These are phyloP conservation scores for Philotrypesis tridentata DNA, from an alignment of 1,140 invertebrate species.

Conservation along the genomic window DNA sequence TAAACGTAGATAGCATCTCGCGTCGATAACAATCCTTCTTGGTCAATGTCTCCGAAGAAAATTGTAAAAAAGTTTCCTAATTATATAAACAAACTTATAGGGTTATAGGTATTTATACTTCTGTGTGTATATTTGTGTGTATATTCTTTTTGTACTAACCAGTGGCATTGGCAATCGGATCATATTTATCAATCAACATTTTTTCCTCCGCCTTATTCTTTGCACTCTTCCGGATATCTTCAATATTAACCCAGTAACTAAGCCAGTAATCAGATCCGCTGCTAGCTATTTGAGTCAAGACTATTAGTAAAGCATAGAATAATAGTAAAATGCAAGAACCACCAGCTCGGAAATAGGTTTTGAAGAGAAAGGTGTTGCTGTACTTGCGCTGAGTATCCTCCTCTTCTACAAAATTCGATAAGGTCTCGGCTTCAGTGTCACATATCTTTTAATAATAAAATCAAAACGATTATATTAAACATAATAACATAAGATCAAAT, in stretches of 20 bases:
- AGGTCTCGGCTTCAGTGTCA: no score
- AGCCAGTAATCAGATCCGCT: constrained; percentile 87
- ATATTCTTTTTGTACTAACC: neutral
- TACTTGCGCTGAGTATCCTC: constrained; percentile 11
- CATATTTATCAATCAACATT: constrained; percentile 38
- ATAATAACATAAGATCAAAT: no score
- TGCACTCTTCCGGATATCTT: constrained; percentile 60
- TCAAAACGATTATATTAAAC: no score
- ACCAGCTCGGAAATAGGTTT: constrained; percentile 80
- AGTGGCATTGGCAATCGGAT: constrained; percentile 45
- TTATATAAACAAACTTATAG: no score
- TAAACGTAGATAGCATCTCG: constrained; percentile 69
- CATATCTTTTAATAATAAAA: no score
- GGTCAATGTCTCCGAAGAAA: constrained; percentile 52
- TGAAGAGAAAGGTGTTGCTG: neutral
- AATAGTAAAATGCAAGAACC: constrained; percentile 76
- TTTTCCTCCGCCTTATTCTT: neutral
- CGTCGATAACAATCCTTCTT: constrained; percentile 57
- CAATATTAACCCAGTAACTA: constrained; percentile 81
- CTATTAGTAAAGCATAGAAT: constrained; percentile 75
- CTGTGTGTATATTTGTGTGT: no score
- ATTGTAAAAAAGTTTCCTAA: no score
- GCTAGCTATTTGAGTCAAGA: constrained; percentile 81
- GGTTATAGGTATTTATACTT: no score
- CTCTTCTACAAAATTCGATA: neutral